A percentile compares a stretch with the other conserved stretches of the same genome.
phyloP scores from a whole-genome alignment of 1,140 invertebrate genomes.

The Yoshiicerus persimilis region DNA sequence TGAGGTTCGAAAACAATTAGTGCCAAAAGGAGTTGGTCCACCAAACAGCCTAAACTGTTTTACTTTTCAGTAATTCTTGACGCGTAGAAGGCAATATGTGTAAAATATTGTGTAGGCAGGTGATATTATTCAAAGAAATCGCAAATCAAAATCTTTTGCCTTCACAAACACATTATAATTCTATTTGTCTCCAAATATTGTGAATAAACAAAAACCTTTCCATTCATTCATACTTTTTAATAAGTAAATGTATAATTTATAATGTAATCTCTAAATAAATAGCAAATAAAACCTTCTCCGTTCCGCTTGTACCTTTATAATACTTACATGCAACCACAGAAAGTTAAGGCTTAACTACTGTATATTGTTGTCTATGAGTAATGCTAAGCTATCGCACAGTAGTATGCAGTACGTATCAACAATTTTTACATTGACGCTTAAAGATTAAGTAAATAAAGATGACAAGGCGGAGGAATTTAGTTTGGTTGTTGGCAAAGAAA shows the following conservation, averaged over 20 bases:
- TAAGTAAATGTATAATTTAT: background rate
- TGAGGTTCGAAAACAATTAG: too few species aligned
- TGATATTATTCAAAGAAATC: background rate
- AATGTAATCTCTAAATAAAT: background rate
- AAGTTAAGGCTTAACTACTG: too few species aligned
- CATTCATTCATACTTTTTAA: background rate
- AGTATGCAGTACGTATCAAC: too few species aligned
- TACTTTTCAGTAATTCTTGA: too few species aligned
- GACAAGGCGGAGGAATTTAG: too few species aligned
- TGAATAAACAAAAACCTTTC: background rate
- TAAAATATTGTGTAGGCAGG: background rate
- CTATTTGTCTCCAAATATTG: background rate
- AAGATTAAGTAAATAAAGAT: too few species aligned
- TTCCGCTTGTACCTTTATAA: background rate
- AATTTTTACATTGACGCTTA: too few species aligned
- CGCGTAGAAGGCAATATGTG: background rate
- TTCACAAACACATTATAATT: background rate
- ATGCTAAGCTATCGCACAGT: too few species aligned
- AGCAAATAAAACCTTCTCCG: background rate
- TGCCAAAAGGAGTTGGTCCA: too few species aligned
- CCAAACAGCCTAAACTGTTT: too few species aligned
- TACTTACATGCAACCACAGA: background rate
- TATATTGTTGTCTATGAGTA: too few species aligned
- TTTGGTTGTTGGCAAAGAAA: too few species aligned
- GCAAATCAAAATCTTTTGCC: background rate